phyloP scores from a whole-genome alignment of 1,140 invertebrate species.

The Hormaphis cornu region DNA sequence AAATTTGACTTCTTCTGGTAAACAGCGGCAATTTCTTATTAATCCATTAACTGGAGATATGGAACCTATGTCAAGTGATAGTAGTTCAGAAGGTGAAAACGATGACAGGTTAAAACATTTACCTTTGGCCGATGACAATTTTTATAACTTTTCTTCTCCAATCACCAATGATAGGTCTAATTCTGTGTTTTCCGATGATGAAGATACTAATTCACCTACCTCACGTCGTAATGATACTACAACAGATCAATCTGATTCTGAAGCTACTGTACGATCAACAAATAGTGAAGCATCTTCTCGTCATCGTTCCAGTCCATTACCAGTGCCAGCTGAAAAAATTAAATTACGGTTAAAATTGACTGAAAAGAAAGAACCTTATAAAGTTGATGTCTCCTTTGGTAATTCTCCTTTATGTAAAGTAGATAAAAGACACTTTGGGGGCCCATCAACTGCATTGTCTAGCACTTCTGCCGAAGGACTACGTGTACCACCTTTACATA shows the following conservation, averaged over 20 bases:
- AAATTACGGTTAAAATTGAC: slow-evolving; percentile 67
- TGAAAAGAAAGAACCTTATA: slow-evolving; percentile 73
- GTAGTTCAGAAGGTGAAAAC: slow-evolving; percentile 45
- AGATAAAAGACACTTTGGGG: slow-evolving; percentile 24
- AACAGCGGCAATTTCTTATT: slow-evolving; percentile 65
- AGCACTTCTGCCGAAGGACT: slow-evolving; percentile 49
- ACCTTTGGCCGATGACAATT: slow-evolving; percentile 41
- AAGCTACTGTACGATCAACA: slow-evolving; percentile 50
- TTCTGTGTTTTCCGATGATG: slow-evolving; percentile 47
- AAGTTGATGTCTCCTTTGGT: slow-evolving; percentile 65
- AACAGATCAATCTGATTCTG: slow-evolving; percentile 55
- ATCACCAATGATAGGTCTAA: slow-evolving; percentile 49
- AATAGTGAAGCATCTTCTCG: slow-evolving; percentile 43
- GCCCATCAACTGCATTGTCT: not conserved
- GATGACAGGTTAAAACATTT: slow-evolving; percentile 39
- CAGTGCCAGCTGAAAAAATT: slow-evolving; percentile 55
- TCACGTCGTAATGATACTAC: slow-evolving; percentile 46
- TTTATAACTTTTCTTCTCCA: slow-evolving; percentile 49
- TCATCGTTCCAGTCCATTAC: slow-evolving; percentile 35
- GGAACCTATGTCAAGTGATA: slow-evolving; percentile 66
- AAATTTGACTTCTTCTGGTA: slow-evolving; percentile 36
- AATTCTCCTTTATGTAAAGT: slow-evolving; percentile 43
- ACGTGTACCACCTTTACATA: slow-evolving; percentile 78
- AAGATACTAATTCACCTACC: slow-evolving; percentile 38
- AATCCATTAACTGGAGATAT: slow-evolving; percentile 79